Evolutionary conservation across 1,140 invertebrate genomes (phyloP).

Genomic region (Cotesia vestalis): DNA sequence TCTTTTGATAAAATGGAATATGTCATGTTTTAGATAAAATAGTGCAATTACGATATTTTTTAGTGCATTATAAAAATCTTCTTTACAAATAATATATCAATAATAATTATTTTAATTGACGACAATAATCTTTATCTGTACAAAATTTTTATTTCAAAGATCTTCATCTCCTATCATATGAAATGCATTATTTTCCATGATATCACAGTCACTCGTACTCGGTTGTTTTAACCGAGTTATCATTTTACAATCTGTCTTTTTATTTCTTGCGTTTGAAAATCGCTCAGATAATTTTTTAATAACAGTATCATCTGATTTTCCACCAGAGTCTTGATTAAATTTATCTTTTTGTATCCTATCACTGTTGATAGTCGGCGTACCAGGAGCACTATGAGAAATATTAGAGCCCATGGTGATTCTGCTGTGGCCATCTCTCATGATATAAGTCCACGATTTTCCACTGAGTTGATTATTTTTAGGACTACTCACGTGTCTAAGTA

Average conservation of each 20-base stretch:
- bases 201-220: constrained; percentile 71
- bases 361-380: constrained; percentile 32
- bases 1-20: not conserved
- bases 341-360: constrained; percentile 45
- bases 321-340: constrained; percentile 35
- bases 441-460: constrained; percentile 65
- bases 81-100: too few species aligned
- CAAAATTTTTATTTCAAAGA: constrained; percentile 67
- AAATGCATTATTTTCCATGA: constrained; percentile 88
- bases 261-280: constrained; percentile 57
- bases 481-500: constrained; percentile 79
- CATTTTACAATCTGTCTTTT: constrained; percentile 56
- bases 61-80: not conserved
- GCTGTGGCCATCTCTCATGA: constrained; percentile 69
- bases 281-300: constrained; percentile 63
- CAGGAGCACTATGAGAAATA: constrained; percentile 32
- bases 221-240: constrained; percentile 68
- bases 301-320: constrained; percentile 56
- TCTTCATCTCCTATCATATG: constrained; percentile 91
- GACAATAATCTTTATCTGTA: too few species aligned
- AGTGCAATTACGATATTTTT: not conserved
- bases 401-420: constrained; percentile 51
- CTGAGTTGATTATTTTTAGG: constrained; percentile 44
- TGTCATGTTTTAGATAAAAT: constrained; percentile 11
- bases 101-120: too few species aligned